Conservation (phyloP, 2,797 vertebrate species). For the Chaunax sp. region DNA sequence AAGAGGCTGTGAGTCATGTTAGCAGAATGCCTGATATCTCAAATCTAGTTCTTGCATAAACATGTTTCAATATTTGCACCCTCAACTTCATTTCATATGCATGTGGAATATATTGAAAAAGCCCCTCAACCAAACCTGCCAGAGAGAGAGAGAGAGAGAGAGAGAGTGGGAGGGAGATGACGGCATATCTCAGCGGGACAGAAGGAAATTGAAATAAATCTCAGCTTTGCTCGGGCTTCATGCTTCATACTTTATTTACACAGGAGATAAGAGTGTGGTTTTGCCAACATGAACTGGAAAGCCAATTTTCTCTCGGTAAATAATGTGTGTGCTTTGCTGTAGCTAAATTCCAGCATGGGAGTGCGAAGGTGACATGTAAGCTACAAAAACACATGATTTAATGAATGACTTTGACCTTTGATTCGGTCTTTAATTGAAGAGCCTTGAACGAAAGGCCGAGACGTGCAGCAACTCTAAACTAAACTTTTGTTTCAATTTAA, state of each 20-base stretch:
- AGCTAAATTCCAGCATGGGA: background rate
- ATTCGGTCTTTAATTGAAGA: background rate
- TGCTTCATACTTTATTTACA: conserved; percentile 47
- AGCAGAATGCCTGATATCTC: background rate
- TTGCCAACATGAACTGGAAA: conserved; percentile 17
- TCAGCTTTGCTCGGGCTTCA: conserved; percentile 41
- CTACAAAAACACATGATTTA: background rate
- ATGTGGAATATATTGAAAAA: conserved; percentile 31
- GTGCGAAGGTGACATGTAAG: background rate
- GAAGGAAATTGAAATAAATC: conserved; percentile 55
- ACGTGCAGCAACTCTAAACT: background rate
- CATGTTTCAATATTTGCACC: conserved; percentile 23
- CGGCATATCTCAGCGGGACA: conserved; percentile 21
- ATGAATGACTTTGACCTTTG: background rate
- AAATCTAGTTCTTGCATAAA: conserved; percentile 15
- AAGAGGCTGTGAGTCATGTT: background rate
- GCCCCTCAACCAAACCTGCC: conserved; percentile 9
- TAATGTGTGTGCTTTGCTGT: conserved; percentile 7
- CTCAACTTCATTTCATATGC: conserved; percentile 37
- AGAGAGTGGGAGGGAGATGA: conserved; percentile 21
- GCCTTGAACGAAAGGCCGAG: background rate
- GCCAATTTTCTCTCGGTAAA: conserved; percentile 30
- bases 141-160: conserved; percentile 20
- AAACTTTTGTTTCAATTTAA: too few species aligned
- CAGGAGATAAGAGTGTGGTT: conserved; percentile 29